Percentiles rank a stretch among this genome's conserved stretches.
Conservation (phyloP, 2,113 vertebrate species). For the Mastomys coucha region DNA sequence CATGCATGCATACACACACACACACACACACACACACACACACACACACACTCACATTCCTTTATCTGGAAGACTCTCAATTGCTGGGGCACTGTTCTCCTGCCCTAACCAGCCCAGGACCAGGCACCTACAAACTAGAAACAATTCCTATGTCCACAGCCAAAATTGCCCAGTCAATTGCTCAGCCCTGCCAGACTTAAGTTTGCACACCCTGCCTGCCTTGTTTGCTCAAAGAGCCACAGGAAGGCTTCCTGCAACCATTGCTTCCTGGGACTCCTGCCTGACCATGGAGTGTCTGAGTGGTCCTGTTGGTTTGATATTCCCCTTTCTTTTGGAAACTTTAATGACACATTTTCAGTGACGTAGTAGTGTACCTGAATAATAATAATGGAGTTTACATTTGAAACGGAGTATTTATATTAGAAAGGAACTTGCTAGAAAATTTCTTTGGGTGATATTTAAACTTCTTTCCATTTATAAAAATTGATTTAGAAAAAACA, state of each 20-base stretch:
- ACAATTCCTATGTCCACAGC: not conserved
- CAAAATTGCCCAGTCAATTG: not conserved
- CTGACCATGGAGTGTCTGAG: accelerated
- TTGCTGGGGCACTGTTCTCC: not conserved
- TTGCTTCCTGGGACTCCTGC: not conserved
- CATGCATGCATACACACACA: too few relatives aligned
- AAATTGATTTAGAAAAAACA: constrained; percentile 62
- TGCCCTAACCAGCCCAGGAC: not conserved
- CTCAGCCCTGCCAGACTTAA: not conserved
- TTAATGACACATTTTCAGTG: not conserved
- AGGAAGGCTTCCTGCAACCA: not conserved
- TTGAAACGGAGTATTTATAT: not conserved
- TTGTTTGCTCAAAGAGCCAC: not conserved
- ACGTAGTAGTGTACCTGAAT: not conserved
- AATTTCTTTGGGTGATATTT: constrained; percentile 34
- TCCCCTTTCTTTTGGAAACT: not conserved
- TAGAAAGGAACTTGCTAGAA: not conserved
- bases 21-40: too few relatives aligned
- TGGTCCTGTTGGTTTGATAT: not conserved
- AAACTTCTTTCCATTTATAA: constrained; percentile 57
- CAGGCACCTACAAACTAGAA: not conserved
- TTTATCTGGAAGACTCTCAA: not conserved
- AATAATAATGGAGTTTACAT: not conserved
- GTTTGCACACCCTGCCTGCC: not conserved
- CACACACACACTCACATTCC: not conserved